Conservation (phyloP, 1,140 invertebrate species). For the Drosophila busckii region DNA sequence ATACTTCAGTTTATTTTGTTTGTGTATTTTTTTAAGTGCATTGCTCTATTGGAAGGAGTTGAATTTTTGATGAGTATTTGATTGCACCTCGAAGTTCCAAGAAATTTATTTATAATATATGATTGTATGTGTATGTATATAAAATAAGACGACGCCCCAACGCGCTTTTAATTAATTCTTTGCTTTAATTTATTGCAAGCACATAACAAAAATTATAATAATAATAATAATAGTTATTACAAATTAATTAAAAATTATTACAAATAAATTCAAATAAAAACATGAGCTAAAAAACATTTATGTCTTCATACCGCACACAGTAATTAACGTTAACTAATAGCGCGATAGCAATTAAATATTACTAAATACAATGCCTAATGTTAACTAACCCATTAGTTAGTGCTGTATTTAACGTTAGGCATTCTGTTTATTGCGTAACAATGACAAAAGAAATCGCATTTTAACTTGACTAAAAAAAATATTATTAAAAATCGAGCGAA, state of each 20-base stretch:
- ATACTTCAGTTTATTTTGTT: background rate
- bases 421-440: slow-evolving; percentile 29
- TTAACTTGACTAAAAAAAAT: slow-evolving; percentile 32
- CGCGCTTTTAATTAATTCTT: slow-evolving; percentile 4
- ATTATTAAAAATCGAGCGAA: too few species aligned
- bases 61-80: slow-evolving; percentile 25
- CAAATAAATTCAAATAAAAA: slow-evolving; percentile 75
- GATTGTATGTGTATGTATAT: background rate
- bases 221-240: slow-evolving; percentile 50
- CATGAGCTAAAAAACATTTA: slow-evolving; percentile 62
- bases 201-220: slow-evolving; percentile 63
- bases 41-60: slow-evolving; percentile 58
- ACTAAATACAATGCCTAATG: slow-evolving; percentile 18
- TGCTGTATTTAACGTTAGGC: slow-evolving; percentile 24
- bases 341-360: slow-evolving; percentile 17
- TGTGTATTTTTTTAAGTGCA: slow-evolving; percentile 19
- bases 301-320: slow-evolving; percentile 57
- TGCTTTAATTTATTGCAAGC: slow-evolving; percentile 69
- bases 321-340: slow-evolving; percentile 43
- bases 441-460: slow-evolving; percentile 30
- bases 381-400: slow-evolving; percentile 52
- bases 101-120: background rate
- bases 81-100: slow-evolving; percentile 14
- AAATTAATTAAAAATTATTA: slow-evolving; percentile 66
- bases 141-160: too few species aligned